Base-by-base conservation (phyloP, 2,888 invertebrate species). In the Orchesellides sinensis region DNA sequence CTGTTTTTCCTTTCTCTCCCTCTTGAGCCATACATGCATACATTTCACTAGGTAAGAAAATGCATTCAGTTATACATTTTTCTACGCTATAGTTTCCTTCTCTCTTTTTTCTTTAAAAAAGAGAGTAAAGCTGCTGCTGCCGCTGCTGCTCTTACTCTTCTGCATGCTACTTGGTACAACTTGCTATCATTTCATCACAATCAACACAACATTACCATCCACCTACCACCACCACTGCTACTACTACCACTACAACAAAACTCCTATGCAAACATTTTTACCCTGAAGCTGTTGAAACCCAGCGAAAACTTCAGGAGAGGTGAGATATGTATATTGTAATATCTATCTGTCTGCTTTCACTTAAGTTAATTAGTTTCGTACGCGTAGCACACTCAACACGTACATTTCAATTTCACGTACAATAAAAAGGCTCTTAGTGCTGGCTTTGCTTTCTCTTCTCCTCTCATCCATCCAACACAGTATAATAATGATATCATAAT, bases 301-400 rank as follows among this genome's bases (percentile, higher is more conserved):
- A 21, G 61, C 14, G 59, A 61, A 54, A 29, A 23, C 49, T 49
- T 45, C 6, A 65, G 52, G 45, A 40, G 61, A 74, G 65, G 75
- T 65, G 75, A 75, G 75, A 52, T 49, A 59, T 56, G 35, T 56
- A 35, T 45, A n/a, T 32, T 32, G 8, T 35, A 61, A 45, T 65
- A 25, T 73, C 65, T 66, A 52, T 75, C 65, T 78, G 66, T 66
- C 73, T 83, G 69, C 47, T 78, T 78, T 78, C 78, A 78, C 78
- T 78, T 78, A 78, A 78, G 78, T 78, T 78, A 78, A 78, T 78
- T 78, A 78, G 78, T 78, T 78, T 78, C 77, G 59, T 69, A 40
- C 61, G 2, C 10, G 3, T 52, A 23, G 1, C 69, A 77, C 29
- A 32, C n/a, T n/a, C n/a, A 29, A 8, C 59, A 61, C 29, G 27